These are phyloP conservation scores for Brachionus calyciflorus DNA, from an alignment of 1,140 invertebrate species.

Conservation along the genomic window DNA sequence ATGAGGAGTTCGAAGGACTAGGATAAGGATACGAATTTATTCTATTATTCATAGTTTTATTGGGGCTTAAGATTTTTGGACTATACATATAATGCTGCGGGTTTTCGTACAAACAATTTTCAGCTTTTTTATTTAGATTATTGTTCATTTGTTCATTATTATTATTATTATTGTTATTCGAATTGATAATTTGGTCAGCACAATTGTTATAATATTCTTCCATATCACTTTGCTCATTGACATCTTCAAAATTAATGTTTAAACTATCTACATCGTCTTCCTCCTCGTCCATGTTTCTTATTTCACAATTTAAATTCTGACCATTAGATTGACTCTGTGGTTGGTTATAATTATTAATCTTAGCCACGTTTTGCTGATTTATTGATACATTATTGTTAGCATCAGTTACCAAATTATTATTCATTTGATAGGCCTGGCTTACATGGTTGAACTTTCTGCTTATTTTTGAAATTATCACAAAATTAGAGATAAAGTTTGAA, in stretches of 20 bases:
- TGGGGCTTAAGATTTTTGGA: not conserved
- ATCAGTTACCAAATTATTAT: not conserved
- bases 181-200: not conserved
- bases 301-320: not conserved
- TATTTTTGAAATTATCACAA: too few species aligned
- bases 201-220: conserved; percentile 33
- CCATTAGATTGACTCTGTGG: not conserved
- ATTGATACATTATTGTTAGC: not conserved
- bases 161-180: not conserved
- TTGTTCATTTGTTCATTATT: not conserved
- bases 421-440: not conserved
- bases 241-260: conserved; percentile 36
- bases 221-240: conserved; percentile 31
- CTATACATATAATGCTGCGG: not conserved
- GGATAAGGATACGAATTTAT: not conserved
- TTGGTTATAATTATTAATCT: not conserved
- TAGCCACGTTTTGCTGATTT: not conserved
- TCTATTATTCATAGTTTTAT: not conserved
- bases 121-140: not conserved
- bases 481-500: too few species aligned
- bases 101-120: conserved; percentile 11
- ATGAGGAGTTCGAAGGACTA: not conserved
- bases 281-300: conserved; percentile 6
- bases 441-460: not conserved
- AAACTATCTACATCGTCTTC: conserved; percentile 42